Base-by-base conservation (phyloP, 2,888 invertebrate species). In the Drosophila parthenogenetica region DNA sequence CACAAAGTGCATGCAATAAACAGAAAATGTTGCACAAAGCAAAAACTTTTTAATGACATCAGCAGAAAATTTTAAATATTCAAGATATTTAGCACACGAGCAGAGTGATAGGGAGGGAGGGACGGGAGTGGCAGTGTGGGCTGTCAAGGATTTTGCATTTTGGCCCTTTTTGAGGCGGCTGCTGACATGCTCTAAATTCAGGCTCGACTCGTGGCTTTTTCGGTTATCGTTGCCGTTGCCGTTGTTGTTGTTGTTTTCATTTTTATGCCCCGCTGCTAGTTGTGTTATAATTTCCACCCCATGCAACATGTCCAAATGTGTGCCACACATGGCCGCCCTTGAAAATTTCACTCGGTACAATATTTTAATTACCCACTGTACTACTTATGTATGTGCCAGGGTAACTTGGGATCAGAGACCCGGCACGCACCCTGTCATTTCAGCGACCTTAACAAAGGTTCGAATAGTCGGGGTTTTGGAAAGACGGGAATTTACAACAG, bases 291-390 rank as follows among this genome's bases (percentile, higher is more conserved):
- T 69, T 84, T 73, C 84, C 79, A 83, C 79, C 86, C 85, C 66
- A 5, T 54, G 45, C 29, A 61, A 51, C 43, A 51, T 45, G 35
- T 17, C 14, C 11, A 65, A 79, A 79, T 72, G 76, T 87, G 87
- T 82, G 81, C 66, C 81, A 84, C 83, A 87, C 87, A 84, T 87
- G 84, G 77, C 59, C 66, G 87, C 72, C 87, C 83, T 84, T 87
- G 87, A 75, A 82, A 81, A 79, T 66, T 74, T 70, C 73, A 79
- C 77, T 77, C 77, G 70, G 84, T 70, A 87, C 81, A 87, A 77
- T 75, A 81, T 87, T 87, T 84, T 87, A 84, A 84, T 84, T 84
- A 81, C 87, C 84, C 81, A 58, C 58, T 65, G 71, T 63, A 71
- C 64, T 64, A 50, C 67, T 51, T 37, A 48, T 49, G 46, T 66